Percentiles rank a stretch among this genome's conserved stretches.
Evolutionary conservation across 1,140 invertebrate genomes (phyloP).

Genomic region (Trichomalopsis sarcophagae): DNA sequence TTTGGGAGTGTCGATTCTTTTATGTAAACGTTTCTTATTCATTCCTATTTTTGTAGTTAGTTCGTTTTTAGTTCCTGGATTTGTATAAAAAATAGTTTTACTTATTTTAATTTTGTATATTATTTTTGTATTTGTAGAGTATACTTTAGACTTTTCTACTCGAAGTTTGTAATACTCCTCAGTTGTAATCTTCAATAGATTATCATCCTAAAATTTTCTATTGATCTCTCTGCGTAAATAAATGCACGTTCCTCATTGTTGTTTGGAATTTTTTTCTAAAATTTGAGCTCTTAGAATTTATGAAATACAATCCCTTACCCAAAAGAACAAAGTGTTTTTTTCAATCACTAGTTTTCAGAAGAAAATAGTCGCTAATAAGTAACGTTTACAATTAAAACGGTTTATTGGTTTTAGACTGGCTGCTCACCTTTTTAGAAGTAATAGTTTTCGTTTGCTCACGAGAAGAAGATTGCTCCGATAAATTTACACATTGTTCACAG

Average conservation of each 20-base stretch:
- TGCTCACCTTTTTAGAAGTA: background rate
- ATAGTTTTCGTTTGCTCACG: background rate
- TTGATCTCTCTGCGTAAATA: background rate
- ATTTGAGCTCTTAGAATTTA: conserved; percentile 1
- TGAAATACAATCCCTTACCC: background rate
- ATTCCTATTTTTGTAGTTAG: conserved; percentile 1
- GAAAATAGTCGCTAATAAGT: background rate
- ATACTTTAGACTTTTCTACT: background rate
- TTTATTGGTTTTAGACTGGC: background rate
- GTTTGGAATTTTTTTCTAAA: conserved; percentile 1
- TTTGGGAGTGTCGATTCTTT: background rate
- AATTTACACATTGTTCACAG: background rate
- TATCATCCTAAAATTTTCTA: background rate
- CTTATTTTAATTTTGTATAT: background rate
- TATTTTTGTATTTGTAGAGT: background rate
- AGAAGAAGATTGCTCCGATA: background rate
- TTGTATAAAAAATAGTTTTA: conserved; percentile 1
- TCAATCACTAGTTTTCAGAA: conserved; percentile 1
- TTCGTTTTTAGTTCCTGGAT: conserved; percentile 1
- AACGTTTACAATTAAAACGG: background rate
- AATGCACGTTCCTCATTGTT: conserved; percentile 1
- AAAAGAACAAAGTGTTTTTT: background rate
- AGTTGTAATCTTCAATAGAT: conserved; percentile 4
- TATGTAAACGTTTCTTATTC: conserved; percentile 4
- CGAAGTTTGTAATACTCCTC: background rate